phyloP scores from a whole-genome alignment of 2,888 invertebrate genomes.

The Megaustenia siamemsis region DNA sequence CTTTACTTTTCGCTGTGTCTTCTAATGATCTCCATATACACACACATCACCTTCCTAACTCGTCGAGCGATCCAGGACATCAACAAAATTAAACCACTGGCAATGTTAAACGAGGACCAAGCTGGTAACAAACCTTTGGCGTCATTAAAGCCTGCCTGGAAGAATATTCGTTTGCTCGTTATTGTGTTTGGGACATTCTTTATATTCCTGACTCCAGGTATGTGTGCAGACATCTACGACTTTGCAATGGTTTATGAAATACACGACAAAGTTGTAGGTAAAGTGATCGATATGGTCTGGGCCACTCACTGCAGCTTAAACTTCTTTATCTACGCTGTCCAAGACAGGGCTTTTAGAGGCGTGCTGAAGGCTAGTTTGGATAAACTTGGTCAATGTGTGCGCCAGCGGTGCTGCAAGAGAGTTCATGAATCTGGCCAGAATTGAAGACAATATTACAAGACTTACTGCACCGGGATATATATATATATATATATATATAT shows the following conservation, averaged over 20 bases:
- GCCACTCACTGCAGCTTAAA: neutral
- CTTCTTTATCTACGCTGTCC: conserved; percentile 1
- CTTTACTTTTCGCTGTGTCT: neutral
- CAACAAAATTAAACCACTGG: neutral
- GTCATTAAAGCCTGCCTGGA: neutral
- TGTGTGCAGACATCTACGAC: neutral
- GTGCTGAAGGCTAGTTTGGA: neutral
- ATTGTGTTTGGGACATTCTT: conserved; percentile 8
- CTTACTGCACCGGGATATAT: no score
- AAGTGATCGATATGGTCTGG: neutral
- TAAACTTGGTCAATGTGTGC: neutral
- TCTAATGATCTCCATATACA: neutral
- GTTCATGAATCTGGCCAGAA: no score
- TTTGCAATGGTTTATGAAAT: neutral
- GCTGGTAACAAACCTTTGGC: neutral
- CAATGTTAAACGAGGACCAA: neutral
- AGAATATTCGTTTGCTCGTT: conserved; percentile 7
- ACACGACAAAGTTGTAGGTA: no score
- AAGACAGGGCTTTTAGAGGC: neutral
- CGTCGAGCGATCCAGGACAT: neutral
- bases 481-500: no score
- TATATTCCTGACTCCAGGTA: neutral
- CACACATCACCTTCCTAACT: neutral
- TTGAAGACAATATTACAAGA: no score
- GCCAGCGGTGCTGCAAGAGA: no score